These are phyloP conservation scores for Oscheius myriophilus DNA, from an alignment of 2,888 invertebrate genomes.

Conservation along the genomic window DNA sequence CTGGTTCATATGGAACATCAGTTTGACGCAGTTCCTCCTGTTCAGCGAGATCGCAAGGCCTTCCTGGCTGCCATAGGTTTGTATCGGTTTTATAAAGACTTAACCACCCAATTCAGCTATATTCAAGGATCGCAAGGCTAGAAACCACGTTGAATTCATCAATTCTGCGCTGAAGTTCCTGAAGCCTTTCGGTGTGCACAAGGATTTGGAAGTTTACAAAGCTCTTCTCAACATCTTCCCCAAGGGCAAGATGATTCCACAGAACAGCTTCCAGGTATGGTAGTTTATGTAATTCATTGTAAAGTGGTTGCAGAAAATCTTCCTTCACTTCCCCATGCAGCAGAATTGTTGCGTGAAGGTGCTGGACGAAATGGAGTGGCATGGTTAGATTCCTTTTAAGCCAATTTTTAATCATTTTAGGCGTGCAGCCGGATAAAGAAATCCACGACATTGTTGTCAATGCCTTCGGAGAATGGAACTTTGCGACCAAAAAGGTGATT, in stretches of 20 bases:
- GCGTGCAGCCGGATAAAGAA: slow-evolving; percentile 89
- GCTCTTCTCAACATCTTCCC: slow-evolving; percentile 69
- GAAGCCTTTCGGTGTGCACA: slow-evolving; percentile 87
- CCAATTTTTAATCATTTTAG: slow-evolving; percentile 71
- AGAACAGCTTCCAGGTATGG: slow-evolving; percentile 74
- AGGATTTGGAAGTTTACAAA: slow-evolving; percentile 76
- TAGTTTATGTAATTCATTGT: slow-evolving; percentile 14
- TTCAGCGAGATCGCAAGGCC: slow-evolving; percentile 59
- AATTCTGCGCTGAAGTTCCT: slow-evolving; percentile 87
- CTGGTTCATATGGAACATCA: slow-evolving; percentile 61
- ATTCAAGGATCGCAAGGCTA: slow-evolving; percentile 80
- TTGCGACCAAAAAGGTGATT: slow-evolving; percentile 71
- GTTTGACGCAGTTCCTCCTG: slow-evolving; percentile 55
- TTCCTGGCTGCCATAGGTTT: slow-evolving; percentile 64
- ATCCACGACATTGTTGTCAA: slow-evolving; percentile 84
- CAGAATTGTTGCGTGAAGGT: slow-evolving; percentile 91
- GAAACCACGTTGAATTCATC: slow-evolving; percentile 93
- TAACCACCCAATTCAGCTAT: slow-evolving; percentile 73
- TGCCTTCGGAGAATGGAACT: slow-evolving; percentile 83
- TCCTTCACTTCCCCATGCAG: slow-evolving; percentile 93
- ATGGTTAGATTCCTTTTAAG: slow-evolving; percentile 76
- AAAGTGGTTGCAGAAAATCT: slow-evolving; percentile 81
- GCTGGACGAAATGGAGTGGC: slow-evolving; percentile 92
- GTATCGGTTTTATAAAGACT: neutral
- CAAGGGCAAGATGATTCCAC: slow-evolving; percentile 86